Base-by-base conservation (phyloP, 2,888 invertebrate species). In the Lydus trimaculatus region DNA sequence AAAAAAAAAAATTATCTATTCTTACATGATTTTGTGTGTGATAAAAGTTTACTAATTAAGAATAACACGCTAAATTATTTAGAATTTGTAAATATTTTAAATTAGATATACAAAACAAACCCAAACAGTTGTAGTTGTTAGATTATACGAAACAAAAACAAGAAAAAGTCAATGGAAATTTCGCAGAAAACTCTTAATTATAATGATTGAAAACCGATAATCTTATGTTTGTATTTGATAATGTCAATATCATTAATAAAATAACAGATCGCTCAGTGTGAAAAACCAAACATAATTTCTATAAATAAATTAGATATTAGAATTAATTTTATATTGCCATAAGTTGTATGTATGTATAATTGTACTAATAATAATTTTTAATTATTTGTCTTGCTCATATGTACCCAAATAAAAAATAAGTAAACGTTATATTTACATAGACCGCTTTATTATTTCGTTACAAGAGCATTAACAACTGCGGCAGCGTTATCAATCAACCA, bases 391-490 rank as follows among this genome's bases (percentile, higher is more conserved):
- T 74, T 73, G 76, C 76, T 78, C 78, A 78, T 76, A 75, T 79
- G 75, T 79, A 79, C 75, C 74, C 76, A 76, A n/a, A 70, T 76
- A 17, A 75, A 76, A 78, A 78, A 72, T 73, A 79, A 77, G 48
- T 79, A 79, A 79, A 78, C 77, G 79, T 78, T 79, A 79, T 79
- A 79, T 79, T 79, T 79, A 77, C 76, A 78, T 78, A 78, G 71
- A 52, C 31, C 1, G 15, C 1, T 59, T n/a, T 31, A 66, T 72
- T 71, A 64, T 64, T 71, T 60, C 4, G 28, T n/a, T n/a, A n/a
- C 28, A 28, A 28, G 28, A 28, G 4, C 28, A 28, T 33, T 33
- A 3, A 8, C 15, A 15, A 43, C 17, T n/a, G 8, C 8, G n/a
- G 23, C 58, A n/a, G 15, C 58, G 58, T 6, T 25, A 0, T 58